phyloP scores from a whole-genome alignment of 2,888 invertebrate species.

The Matsumyia berberina region DNA sequence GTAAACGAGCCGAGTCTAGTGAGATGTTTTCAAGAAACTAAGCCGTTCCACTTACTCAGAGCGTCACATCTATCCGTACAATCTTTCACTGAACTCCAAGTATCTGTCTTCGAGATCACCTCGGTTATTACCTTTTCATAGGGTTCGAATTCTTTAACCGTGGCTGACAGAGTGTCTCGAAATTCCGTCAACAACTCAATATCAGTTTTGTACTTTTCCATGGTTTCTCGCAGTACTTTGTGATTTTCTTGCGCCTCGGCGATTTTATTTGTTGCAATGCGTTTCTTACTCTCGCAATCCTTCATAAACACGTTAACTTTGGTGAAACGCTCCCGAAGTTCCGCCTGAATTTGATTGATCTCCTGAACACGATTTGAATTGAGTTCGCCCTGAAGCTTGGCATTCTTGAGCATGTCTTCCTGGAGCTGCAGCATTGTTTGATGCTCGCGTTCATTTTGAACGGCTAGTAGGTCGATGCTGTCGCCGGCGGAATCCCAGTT shows the following conservation, averaged over 20 bases:
- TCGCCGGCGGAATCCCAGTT: slow-evolving; percentile 83
- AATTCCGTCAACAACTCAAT: slow-evolving; percentile 67
- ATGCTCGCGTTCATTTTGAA: slow-evolving; percentile 30
- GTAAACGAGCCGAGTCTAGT: neutral
- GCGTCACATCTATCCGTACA: slow-evolving; percentile 77
- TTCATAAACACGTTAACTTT: slow-evolving; percentile 75
- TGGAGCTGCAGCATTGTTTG: slow-evolving; percentile 71
- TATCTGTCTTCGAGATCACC: slow-evolving; percentile 69
- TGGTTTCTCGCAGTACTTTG: slow-evolving; percentile 54
- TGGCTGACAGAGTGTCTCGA: slow-evolving; percentile 59
- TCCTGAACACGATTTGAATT: slow-evolving; percentile 75
- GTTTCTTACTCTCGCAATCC: slow-evolving; percentile 75
- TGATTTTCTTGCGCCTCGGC: slow-evolving; percentile 59
- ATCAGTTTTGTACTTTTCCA: slow-evolving; percentile 62
- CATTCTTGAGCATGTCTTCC: slow-evolving; percentile 65
- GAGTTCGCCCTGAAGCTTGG: slow-evolving; percentile 61
- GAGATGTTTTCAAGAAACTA: neutral
- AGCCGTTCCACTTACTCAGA: slow-evolving; percentile 66
- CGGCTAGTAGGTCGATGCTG: slow-evolving; percentile 66
- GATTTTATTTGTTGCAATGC: slow-evolving; percentile 63
- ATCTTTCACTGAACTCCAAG: slow-evolving; percentile 75
- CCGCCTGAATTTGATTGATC: slow-evolving; percentile 62
- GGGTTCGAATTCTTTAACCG: slow-evolving; percentile 73
- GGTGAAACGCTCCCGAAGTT: slow-evolving; percentile 75
- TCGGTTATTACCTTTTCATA: slow-evolving; percentile 77